A percentile compares a stretch with the other conserved stretches of the same genome.
These are phyloP conservation scores for Drosophila albomicans DNA, from an alignment of 1,140 invertebrate species.

Conservation along the genomic window DNA sequence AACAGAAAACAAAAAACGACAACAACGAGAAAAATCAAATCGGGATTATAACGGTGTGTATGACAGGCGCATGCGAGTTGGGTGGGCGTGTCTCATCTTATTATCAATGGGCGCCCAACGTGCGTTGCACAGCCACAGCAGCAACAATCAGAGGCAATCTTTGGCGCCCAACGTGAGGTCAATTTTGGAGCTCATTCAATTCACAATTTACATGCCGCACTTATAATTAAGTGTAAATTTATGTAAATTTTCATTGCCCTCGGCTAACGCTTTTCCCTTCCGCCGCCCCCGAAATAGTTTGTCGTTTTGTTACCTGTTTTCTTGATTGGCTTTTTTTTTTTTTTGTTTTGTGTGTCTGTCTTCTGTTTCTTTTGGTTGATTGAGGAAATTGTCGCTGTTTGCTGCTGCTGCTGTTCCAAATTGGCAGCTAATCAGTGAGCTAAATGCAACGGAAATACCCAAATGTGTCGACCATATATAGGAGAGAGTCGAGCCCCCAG, in stretches of 20 bases:
- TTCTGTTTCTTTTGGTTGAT: slow-evolving; percentile 62
- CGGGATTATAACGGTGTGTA: slow-evolving; percentile 14
- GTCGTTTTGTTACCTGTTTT: slow-evolving; percentile 25
- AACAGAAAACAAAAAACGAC: not conserved
- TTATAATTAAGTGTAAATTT: slow-evolving; percentile 80
- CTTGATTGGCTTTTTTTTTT: slow-evolving; percentile 45
- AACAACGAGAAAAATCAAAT: not conserved
- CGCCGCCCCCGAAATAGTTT: slow-evolving; percentile 8
- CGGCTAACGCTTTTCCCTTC: not conserved
- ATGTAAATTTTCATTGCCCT: slow-evolving; percentile 61
- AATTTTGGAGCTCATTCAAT: slow-evolving; percentile 24
- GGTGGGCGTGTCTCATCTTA: slow-evolving; percentile 19
- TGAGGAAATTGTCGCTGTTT: slow-evolving; percentile 70
- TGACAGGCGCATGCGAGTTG: slow-evolving; percentile 7
- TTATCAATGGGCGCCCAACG: slow-evolving; percentile 36
- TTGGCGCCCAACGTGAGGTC: slow-evolving; percentile 30
- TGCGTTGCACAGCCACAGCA: not conserved
- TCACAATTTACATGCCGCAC: slow-evolving; percentile 33
- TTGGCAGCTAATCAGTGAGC: slow-evolving; percentile 75
- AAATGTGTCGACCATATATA: slow-evolving; percentile 32
- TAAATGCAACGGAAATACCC: slow-evolving; percentile 77
- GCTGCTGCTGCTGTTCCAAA: slow-evolving; percentile 41
- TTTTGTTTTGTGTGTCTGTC: slow-evolving; percentile 16
- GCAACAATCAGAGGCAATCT: not conserved
- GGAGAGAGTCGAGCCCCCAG: slow-evolving; percentile 1